Percentiles rank a stretch among this genome's conserved stretches.
Evolutionary conservation across 2,888 invertebrate genomes (phyloP).

Genomic region (Carabus problematicus): DNA sequence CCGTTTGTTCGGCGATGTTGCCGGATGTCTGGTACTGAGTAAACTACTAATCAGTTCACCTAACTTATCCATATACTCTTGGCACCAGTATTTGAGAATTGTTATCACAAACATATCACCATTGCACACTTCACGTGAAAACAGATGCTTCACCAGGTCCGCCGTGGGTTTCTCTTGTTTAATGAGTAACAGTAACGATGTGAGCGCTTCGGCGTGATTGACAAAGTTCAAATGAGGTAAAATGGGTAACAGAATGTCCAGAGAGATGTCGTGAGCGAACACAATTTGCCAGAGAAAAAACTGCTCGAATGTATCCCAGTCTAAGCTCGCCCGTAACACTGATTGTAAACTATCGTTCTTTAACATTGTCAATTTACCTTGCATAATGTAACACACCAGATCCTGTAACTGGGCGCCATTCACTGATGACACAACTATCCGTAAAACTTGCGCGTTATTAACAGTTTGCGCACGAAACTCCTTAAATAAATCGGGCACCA

Average conservation of each 20-base stretch:
- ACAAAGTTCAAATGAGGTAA: slow-evolving; percentile 80
- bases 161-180: slow-evolving; percentile 91
- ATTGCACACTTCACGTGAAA: slow-evolving; percentile 76
- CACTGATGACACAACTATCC: slow-evolving; percentile 87
- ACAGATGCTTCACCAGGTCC: slow-evolving; percentile 83
- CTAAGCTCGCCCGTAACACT: slow-evolving; percentile 81
- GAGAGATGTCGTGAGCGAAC: slow-evolving; percentile 90
- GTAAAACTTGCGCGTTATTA: slow-evolving; percentile 87
- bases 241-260: slow-evolving; percentile 86
- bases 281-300: slow-evolving; percentile 97
- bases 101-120: slow-evolving; percentile 91
- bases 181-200: slow-evolving; percentile 86
- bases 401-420: slow-evolving; percentile 91
- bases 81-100: slow-evolving; percentile 92
- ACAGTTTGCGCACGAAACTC: slow-evolving; percentile 87
- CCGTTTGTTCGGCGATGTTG: slow-evolving; percentile 88
- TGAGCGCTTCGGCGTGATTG: slow-evolving; percentile 91
- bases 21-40: slow-evolving; percentile 82
- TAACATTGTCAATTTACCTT: slow-evolving; percentile 85
- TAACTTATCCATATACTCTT: slow-evolving; percentile 88
- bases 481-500: slow-evolving; percentile 91
- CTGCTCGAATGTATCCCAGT: slow-evolving; percentile 98
- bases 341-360: slow-evolving; percentile 78
- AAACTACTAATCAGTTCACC: slow-evolving; percentile 81
- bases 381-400: slow-evolving; percentile 87